phyloP scores from a whole-genome alignment of 1,140 invertebrate genomes.

The Hyphantria cunea region DNA sequence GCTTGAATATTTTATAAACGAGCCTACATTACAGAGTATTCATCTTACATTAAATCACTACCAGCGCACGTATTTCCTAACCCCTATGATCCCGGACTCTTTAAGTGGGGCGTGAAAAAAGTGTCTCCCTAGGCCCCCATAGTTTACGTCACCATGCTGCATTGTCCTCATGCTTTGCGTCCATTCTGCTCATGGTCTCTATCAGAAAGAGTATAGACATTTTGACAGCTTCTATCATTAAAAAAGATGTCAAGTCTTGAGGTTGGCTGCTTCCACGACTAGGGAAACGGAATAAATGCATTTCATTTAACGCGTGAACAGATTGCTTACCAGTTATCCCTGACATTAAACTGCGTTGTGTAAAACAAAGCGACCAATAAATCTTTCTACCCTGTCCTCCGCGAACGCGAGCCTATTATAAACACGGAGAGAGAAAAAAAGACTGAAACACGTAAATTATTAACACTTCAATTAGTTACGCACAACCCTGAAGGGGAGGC shows the following conservation, averaged over 20 bases:
- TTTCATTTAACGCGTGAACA: background rate
- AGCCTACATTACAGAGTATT: no score
- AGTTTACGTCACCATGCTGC: no score
- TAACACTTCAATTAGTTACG: background rate
- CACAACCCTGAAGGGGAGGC: background rate
- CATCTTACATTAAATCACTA: no score
- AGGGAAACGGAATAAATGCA: background rate
- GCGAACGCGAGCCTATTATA: background rate
- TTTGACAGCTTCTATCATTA: no score
- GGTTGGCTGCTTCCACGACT: background rate
- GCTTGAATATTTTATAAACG: no score
- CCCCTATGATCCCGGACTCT: no score
- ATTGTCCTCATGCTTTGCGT: no score
- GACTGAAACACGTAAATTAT: background rate
- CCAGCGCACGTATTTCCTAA: no score
- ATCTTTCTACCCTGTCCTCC: background rate
- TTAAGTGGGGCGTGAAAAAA: no score
- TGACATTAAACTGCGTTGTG: background rate
- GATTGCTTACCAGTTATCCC: background rate
- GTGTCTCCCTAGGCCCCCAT: no score
- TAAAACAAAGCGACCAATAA: background rate
- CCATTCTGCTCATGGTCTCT: no score
- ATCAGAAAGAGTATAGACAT: no score
- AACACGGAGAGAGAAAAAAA: background rate
- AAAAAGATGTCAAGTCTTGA: background rate